phyloP scores from a whole-genome alignment of 2,888 invertebrate genomes.

The Plagiodera versicolora region DNA sequence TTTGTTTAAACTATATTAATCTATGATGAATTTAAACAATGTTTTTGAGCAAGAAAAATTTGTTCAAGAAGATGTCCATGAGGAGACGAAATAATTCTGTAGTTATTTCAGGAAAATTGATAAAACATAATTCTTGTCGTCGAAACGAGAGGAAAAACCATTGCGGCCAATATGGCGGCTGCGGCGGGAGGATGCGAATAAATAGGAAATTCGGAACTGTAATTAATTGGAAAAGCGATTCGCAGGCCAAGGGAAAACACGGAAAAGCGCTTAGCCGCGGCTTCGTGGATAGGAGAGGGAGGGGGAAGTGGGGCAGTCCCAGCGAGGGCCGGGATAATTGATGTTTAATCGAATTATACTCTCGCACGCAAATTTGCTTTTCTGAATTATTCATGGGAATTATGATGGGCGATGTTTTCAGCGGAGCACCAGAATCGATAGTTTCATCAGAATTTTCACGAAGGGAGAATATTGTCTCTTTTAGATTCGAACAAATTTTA shows the following conservation, averaged over 20 bases:
- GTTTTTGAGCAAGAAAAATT: no score
- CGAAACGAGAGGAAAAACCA: background rate
- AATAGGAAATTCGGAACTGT: conserved; percentile 43
- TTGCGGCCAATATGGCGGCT: conserved; percentile 6
- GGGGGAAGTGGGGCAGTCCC: conserved; percentile 27
- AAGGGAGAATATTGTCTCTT: no score
- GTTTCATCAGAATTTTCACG: background rate
- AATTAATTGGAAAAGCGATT: conserved; percentile 49
- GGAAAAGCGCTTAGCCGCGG: conserved; percentile 51
- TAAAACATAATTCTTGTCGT: no score
- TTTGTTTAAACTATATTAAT: no score
- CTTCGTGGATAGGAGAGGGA: no score
- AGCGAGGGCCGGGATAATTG: conserved; percentile 4
- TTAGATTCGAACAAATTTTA: no score
- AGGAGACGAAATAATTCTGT: no score
- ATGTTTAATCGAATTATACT: background rate
- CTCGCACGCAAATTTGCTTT: background rate
- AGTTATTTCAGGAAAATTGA: no score
- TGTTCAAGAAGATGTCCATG: no score
- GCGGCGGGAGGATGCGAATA: conserved; percentile 31
- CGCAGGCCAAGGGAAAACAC: conserved; percentile 47
- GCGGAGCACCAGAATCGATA: background rate
- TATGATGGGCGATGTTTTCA: background rate
- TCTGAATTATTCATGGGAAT: background rate
- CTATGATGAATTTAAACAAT: no score